Conservation (phyloP, 2,888 invertebrate genomes). For the Sinodicranocentrus sp. region DNA sequence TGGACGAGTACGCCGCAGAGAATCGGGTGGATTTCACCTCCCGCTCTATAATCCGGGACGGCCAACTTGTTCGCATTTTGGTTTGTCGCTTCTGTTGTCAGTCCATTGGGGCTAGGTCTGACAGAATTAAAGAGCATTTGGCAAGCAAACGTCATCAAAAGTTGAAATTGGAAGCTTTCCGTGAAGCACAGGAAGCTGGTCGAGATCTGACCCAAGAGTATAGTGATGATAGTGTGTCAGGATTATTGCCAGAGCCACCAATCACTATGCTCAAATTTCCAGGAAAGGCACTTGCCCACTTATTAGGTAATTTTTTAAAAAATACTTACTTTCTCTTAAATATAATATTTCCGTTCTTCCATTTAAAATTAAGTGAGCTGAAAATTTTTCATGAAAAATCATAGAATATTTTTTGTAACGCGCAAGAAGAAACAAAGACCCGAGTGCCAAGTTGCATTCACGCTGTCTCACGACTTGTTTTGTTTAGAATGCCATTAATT, state of each 20-base stretch:
- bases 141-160: constrained; percentile 77
- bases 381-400: too few species aligned
- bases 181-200: constrained; percentile 76
- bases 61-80: constrained; percentile 76
- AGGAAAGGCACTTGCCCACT: constrained; percentile 76
- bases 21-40: constrained; percentile 77
- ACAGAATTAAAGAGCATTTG: constrained; percentile 77
- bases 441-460: too few species aligned
- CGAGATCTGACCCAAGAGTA: constrained; percentile 76
- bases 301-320: constrained; percentile 75
- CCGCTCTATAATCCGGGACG: constrained; percentile 76
- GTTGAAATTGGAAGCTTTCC: constrained; percentile 76
- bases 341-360: too few species aligned
- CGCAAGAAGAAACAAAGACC: too few species aligned
- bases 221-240: constrained; percentile 75
- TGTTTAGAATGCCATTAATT: too few species aligned
- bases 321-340: too few species aligned
- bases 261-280: constrained; percentile 77
- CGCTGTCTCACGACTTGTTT: too few species aligned
- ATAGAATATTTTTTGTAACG: too few species aligned
- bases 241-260: constrained; percentile 76
- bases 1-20: constrained; percentile 77
- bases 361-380: too few species aligned
- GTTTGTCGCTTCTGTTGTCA: constrained; percentile 77
- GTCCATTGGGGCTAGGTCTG: constrained; percentile 76